Evolutionary conservation across 2,888 invertebrate genomes (phyloP).

Genomic region (Zeuzera pyrina): DNA sequence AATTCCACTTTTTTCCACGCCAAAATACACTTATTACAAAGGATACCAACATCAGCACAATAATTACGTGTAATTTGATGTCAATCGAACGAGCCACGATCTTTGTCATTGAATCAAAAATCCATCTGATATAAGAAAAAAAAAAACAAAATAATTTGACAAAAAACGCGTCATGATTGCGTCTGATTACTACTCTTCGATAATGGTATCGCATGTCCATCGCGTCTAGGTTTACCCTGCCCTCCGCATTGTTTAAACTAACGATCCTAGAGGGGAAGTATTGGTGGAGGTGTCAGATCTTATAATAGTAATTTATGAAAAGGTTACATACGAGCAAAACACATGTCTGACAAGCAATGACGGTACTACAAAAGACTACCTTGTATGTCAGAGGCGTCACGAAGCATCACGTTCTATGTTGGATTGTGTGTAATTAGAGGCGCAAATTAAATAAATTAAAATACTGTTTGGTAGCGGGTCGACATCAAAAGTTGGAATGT

Average conservation of each 20-base stretch:
- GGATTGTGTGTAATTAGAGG: constrained; percentile 64
- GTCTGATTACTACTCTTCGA: constrained; percentile 60
- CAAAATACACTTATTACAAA: constrained; percentile 1
- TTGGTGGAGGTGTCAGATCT: constrained; percentile 21
- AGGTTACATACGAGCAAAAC: constrained; percentile 49
- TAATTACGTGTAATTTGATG: constrained; percentile 53
- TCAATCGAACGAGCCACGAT: constrained; percentile 57
- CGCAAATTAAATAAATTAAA: constrained; percentile 63
- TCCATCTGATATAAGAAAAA: constrained; percentile 32
- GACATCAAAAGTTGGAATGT: constrained; percentile 32
- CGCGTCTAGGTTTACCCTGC: constrained; percentile 27
- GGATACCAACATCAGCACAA: constrained; percentile 9
- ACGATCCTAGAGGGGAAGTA: constrained; percentile 19
- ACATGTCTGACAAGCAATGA: constrained; percentile 52
- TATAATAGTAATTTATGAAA: constrained; percentile 26
- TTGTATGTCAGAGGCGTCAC: constrained; percentile 61
- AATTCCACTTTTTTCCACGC: too few species aligned
- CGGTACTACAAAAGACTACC: constrained; percentile 64
- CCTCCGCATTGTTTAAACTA: constrained; percentile 14
- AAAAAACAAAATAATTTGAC: constrained; percentile 46
- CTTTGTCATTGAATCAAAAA: constrained; percentile 60
- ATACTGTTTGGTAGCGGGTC: constrained; percentile 40
- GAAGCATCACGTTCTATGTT: constrained; percentile 43
- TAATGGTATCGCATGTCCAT: constrained; percentile 40
- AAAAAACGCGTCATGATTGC: constrained; percentile 59